Percentiles rank a stretch among this genome's conserved stretches.
phyloP scores from a whole-genome alignment of 2,888 invertebrate genomes.

The Dione juno region DNA sequence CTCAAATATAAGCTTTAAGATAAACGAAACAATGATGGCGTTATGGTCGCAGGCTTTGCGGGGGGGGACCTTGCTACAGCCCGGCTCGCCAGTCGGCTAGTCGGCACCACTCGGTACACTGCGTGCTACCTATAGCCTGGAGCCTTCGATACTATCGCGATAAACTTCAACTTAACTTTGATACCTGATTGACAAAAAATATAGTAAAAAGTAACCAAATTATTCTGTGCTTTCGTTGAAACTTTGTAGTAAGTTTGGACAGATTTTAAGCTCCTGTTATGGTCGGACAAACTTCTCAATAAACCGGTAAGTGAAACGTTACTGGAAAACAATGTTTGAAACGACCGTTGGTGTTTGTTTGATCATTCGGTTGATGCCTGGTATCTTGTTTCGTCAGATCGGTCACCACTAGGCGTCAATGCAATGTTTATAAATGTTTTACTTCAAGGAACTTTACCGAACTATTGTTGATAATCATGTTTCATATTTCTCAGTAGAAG shows the following conservation, averaged over 20 bases:
- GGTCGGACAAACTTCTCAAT: conserved; percentile 71
- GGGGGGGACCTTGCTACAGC: conserved; percentile 63
- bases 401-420: conserved; percentile 51
- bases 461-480: conserved; percentile 61
- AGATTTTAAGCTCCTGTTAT: conserved; percentile 68
- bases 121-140: conserved; percentile 66
- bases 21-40: conserved; percentile 71
- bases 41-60: conserved; percentile 57
- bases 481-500: conserved; percentile 46
- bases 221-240: conserved; percentile 53
- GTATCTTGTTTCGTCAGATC: conserved; percentile 47
- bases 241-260: conserved; percentile 64
- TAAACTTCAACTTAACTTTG: conserved; percentile 70
- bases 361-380: conserved; percentile 37
- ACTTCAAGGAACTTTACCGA: conserved; percentile 73
- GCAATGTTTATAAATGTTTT: conserved; percentile 60
- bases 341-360: conserved; percentile 37
- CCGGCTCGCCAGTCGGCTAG: conserved; percentile 42
- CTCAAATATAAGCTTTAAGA: conserved; percentile 57
- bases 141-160: conserved; percentile 60
- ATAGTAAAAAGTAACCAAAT: conserved; percentile 57
- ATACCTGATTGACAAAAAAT: conserved; percentile 65
- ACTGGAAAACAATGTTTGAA: conserved; percentile 61
- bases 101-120: conserved; percentile 56
- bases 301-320: conserved; percentile 80